Base-by-base conservation (phyloP, 2,888 invertebrate species). In the Torymus auratus region DNA sequence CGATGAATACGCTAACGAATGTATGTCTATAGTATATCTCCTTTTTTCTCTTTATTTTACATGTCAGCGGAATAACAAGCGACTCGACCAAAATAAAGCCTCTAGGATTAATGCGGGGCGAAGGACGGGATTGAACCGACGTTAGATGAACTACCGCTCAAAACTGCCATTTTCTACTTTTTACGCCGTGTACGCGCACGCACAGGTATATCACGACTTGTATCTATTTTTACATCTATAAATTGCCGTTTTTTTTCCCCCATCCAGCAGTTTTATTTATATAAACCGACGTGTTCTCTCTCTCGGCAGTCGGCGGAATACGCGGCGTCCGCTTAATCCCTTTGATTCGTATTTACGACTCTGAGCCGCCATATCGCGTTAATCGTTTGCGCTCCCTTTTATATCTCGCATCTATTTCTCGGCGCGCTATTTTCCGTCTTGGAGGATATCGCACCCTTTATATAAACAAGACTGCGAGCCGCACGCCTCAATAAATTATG, bases 311-410 rank as follows among this genome's bases (percentile, higher is more conserved):
- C 65, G 65, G 50, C 50, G n/a, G 41, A 50, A 50, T 41, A 65
- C 15, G 28, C 13, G 65, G 50, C 15, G 15, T n/a, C 3, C 52
- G 52, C 17, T 71, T 60, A 71, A 71, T 71, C 52, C 50, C 61
- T 50, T 50, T 61, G 50, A 61, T 71, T 61, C 50, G 41, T 61
- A 61, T 71, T 71, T 71, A 71, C 55, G 61, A 71, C 52, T 52
- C 52, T 61, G 14, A 13, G 17, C 13, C n/a, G n/a, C 20, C 28
- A 28, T 41, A 70, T 61, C 60, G 56, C 61, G 61, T n/a, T 23
- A 61, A 71, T 61, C 71, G 41, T 41, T 60, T 41, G 50, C 50
- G 10, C 65, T 20, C 58, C 20, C 17, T n/a, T 70, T 41, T 61
- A 28, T 71, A 61, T 61, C 61, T 52, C 52, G 61, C 52, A 61